Conservation (phyloP, 2,888 invertebrate species). For the Agapostemon virescens region DNA sequence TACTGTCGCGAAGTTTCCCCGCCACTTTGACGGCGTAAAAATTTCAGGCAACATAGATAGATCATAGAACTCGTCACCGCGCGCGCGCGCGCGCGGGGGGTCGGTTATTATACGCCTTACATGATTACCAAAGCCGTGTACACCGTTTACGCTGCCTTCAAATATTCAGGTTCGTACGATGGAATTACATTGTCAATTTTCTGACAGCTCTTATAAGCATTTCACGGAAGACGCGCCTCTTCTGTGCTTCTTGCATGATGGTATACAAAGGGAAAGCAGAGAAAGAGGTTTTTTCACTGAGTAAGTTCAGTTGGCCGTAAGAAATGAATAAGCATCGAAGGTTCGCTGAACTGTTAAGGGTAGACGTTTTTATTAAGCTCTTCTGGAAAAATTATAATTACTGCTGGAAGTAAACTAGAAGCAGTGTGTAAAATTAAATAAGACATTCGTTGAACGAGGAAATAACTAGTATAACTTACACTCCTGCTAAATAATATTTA, state of each 20-base stretch:
- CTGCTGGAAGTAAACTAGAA: too few relatives aligned
- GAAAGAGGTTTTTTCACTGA: background rate
- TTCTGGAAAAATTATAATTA: too few relatives aligned
- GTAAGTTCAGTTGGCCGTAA: background rate
- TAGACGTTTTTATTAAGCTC: background rate
- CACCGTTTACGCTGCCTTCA: background rate
- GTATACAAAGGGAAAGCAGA: background rate
- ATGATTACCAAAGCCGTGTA: background rate
- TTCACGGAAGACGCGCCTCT: background rate
- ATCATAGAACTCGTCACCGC: constrained; percentile 7
- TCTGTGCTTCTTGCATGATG: background rate
- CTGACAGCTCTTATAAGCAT: background rate
- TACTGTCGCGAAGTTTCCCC: background rate
- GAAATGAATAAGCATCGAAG: constrained; percentile 3
- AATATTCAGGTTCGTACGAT: background rate
- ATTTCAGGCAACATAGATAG: constrained; percentile 7
- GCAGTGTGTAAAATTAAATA: too few relatives aligned
- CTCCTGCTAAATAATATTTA: too few relatives aligned
- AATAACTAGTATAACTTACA: too few relatives aligned
- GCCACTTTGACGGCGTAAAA: constrained; percentile 8
- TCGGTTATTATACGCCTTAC: background rate
- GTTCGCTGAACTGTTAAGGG: background rate
- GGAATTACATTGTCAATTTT: constrained; percentile 8
- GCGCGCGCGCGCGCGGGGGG: background rate
- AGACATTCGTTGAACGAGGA: too few relatives aligned